phyloP scores from a whole-genome alignment of 2,888 invertebrate species.

The Hydriomena furcata region DNA sequence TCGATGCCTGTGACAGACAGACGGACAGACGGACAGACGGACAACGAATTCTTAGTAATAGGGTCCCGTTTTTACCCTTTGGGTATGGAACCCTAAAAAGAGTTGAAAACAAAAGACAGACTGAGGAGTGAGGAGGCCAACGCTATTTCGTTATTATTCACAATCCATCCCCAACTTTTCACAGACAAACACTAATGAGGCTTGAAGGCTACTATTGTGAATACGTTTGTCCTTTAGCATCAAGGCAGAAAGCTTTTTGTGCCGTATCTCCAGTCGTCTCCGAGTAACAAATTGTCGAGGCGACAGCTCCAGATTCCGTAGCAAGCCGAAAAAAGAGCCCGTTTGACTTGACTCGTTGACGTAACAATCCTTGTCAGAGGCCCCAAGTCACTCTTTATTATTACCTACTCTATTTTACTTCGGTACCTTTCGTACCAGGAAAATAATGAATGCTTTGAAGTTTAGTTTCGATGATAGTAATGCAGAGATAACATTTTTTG shows the following conservation, averaged over 20 bases:
- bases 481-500: no score
- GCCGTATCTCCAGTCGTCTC: conserved; percentile 21
- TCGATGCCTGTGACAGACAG: no score
- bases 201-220: conserved; percentile 10
- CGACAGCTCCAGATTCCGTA: conserved; percentile 33
- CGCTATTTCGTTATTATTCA: neutral
- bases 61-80: no score
- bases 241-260: conserved; percentile 31
- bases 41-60: no score
- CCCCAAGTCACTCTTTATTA: conserved; percentile 27
- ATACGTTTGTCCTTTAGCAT: conserved; percentile 19
- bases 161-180: neutral
- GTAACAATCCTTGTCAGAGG: conserved; percentile 28
- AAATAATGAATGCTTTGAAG: no score
- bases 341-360: conserved; percentile 25
- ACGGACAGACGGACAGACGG: no score
- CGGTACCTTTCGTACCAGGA: no score
- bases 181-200: conserved; percentile 2
- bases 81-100: no score
- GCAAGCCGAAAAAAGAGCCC: conserved; percentile 22
- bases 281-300: conserved; percentile 33
- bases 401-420: conserved; percentile 10
- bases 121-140: no score
- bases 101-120: neutral
- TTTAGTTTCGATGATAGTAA: no score